Percentiles rank a stretch among this genome's conserved stretches.
phyloP scores from a whole-genome alignment of 2,888 invertebrate genomes.

The Apodemia zela region DNA sequence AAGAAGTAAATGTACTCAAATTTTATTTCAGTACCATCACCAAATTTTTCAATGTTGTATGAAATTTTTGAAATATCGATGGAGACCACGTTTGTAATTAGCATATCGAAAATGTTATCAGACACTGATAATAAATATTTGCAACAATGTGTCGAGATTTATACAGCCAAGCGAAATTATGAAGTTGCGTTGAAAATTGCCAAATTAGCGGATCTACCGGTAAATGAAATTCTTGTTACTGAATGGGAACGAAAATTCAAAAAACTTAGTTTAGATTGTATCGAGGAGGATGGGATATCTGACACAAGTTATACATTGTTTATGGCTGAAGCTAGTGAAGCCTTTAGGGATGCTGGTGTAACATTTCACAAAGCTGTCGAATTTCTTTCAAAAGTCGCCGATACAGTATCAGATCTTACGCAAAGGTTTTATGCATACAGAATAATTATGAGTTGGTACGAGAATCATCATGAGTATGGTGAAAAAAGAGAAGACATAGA shows the following conservation, averaged over 20 bases:
- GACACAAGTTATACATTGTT: conserved; percentile 67
- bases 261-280: conserved; percentile 44
- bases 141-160: conserved; percentile 73
- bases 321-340: conserved; percentile 81
- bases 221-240: conserved; percentile 74
- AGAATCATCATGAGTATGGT: conserved; percentile 62
- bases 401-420: conserved; percentile 58
- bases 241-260: conserved; percentile 76
- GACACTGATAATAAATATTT: conserved; percentile 69
- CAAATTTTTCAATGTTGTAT: conserved; percentile 60
- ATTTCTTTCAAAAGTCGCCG: conserved; percentile 81
- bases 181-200: conserved; percentile 81
- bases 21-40: conserved; percentile 58
- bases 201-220: conserved; percentile 64
- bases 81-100: conserved; percentile 74
- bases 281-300: conserved; percentile 51
- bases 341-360: conserved; percentile 81
- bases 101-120: conserved; percentile 69
- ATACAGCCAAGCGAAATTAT: conserved; percentile 74
- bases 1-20: not conserved
- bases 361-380: conserved; percentile 81
- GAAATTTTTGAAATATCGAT: conserved; percentile 81
- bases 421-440: conserved; percentile 78
- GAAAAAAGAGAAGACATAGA: conserved; percentile 62
- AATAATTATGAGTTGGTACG: conserved; percentile 72